Conservation (phyloP, 2,113 vertebrate species). For the Otolemur garnettii region DNA sequence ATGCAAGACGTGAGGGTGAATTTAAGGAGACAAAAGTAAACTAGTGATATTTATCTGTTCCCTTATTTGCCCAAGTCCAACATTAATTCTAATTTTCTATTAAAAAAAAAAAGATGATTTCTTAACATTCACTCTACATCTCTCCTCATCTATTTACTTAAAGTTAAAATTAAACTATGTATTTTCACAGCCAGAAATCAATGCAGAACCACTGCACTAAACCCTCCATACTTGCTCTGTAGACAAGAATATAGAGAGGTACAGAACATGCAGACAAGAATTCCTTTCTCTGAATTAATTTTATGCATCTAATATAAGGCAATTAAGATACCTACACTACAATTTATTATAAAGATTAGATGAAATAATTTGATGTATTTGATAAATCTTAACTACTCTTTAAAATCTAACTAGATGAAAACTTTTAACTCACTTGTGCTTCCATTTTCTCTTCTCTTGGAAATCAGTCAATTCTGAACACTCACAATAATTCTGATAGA, state of each 20-base stretch:
- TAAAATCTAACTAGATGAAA: neutral
- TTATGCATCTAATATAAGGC: neutral
- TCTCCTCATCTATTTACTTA: neutral
- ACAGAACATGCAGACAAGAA: neutral
- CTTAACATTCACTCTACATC: neutral
- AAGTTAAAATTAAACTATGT: neutral
- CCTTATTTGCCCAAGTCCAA: neutral
- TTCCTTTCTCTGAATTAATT: neutral
- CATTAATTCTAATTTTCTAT: neutral
- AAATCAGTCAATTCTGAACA: neutral
- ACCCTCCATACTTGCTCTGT: no score
- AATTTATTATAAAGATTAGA: neutral
- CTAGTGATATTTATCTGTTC: neutral
- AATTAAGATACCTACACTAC: neutral
- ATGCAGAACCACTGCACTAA: no score
- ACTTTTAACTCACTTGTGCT: neutral
- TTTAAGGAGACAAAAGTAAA: slow-evolving; percentile 12
- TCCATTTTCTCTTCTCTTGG: neutral
- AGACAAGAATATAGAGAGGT: neutral
- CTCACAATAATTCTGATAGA: neutral
- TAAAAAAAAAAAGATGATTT: neutral
- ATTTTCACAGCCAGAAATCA: neutral
- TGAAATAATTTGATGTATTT: neutral
- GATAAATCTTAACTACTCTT: neutral
- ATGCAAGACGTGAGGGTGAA: neutral